These are phyloP conservation scores for Oreocharis arfaki DNA, from an alignment of 2,113 vertebrate genomes.

Conservation along the genomic window DNA sequence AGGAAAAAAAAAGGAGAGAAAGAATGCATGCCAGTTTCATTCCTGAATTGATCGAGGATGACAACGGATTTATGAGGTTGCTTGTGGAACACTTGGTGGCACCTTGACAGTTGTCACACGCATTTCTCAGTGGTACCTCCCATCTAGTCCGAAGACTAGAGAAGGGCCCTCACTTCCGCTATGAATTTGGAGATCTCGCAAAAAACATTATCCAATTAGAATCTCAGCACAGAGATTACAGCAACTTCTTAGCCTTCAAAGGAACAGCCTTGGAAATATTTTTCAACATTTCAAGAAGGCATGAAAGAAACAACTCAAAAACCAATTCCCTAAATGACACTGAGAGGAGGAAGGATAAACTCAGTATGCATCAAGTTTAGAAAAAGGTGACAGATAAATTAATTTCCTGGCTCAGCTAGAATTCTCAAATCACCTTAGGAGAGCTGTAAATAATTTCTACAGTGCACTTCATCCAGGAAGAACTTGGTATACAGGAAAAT, in stretches of 20 bases:
- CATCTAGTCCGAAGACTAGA: not conserved
- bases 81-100: not conserved
- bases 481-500: not conserved
- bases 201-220: not conserved
- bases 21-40: not conserved
- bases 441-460: not conserved
- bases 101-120: not conserved
- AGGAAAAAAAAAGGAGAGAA: not conserved
- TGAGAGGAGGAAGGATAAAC: not conserved
- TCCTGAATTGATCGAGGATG: not conserved
- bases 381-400: slow-evolving; percentile 1
- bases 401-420: not conserved
- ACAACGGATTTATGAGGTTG: not conserved
- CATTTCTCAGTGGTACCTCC: not conserved
- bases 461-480: not conserved
- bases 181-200: not conserved
- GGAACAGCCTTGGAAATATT: not conserved
- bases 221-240: not conserved
- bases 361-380: not conserved
- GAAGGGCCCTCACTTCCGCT: not conserved
- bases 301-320: not conserved
- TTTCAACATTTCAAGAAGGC: not conserved
- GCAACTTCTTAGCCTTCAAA: not conserved
- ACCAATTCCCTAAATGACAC: not conserved
- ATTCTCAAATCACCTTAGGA: not conserved